A percentile compares a stretch with the other conserved stretches of the same genome.
These are phyloP conservation scores for Agrilus planipennis DNA, from an alignment of 1,140 invertebrate genomes.

Conservation along the genomic window DNA sequence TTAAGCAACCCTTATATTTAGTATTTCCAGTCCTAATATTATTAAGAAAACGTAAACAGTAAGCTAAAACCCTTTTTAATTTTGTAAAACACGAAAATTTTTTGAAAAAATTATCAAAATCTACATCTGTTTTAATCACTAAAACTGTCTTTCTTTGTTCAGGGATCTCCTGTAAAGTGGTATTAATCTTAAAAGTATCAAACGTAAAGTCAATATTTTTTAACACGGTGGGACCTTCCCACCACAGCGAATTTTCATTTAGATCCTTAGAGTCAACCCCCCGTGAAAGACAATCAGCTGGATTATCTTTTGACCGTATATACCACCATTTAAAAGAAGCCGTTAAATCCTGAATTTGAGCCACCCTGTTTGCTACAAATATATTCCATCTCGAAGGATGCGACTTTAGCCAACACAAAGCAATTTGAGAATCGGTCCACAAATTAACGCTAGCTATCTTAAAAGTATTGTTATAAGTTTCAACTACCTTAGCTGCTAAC, in stretches of 20 bases:
- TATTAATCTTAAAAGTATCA: not conserved
- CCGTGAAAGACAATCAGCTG: conserved; percentile 18
- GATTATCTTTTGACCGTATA: conserved; percentile 14
- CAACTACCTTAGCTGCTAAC: conserved; percentile 2
- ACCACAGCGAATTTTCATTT: conserved; percentile 16
- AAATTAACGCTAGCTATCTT: conserved; percentile 4
- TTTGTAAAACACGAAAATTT: conserved; percentile 1
- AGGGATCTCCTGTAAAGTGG: too few species aligned
- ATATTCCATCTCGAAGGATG: conserved; percentile 12
- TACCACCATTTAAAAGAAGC: conserved; percentile 12
- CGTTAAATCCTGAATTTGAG: conserved; percentile 15
- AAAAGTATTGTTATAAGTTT: not conserved
- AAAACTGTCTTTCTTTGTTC: not conserved
- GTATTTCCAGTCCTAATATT: not conserved
- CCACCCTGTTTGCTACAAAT: conserved; percentile 17
- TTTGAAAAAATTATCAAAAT: not conserved
- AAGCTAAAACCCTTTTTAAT: conserved; percentile 1
- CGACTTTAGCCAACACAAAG: conserved; percentile 16
- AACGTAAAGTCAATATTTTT: not conserved
- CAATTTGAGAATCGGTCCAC: conserved; percentile 18
- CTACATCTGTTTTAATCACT: not conserved
- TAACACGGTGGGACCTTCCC: conserved; percentile 15
- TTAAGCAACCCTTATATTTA: not conserved
- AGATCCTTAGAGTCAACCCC: conserved; percentile 13
- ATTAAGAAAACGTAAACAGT: conserved; percentile 1